Base-by-base conservation (phyloP, 2,797 vertebrate species). In the Danionella dracula region DNA sequence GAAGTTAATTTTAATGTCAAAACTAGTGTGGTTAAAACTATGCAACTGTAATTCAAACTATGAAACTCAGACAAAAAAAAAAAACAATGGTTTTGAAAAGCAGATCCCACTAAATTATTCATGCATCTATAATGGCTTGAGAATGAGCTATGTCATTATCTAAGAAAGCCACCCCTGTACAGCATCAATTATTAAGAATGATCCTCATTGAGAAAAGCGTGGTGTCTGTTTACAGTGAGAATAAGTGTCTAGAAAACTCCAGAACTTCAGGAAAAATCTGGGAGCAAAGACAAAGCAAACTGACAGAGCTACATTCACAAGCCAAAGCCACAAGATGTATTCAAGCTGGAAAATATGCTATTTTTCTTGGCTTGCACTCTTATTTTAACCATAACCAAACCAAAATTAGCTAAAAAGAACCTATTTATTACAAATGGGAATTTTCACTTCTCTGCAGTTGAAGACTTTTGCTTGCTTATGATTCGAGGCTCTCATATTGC, bases 251-350 rank as follows among this genome's bases (percentile, higher is more conserved):
- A 41, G 15, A 57, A 48, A 44, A 66, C 46, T 31, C 15, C 20
- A 16, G 63, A 40, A 15, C 21, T 29, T 66, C 8, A 40, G 29
- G 42, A 12, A 48, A 66, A 57, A 57, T 16, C 16, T 66, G 21
- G 56, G 31, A 49, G 4, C 42, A 37, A 6, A 48, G 34, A 66
- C 53, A 48, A 49, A 56, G 63, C 16, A 31, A 56, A 66, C 17
- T 57, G 63, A 57, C 63, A 66, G 32, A 8, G 32, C 8, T 42
- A 27, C 51, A 45, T 29, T 8, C 62, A 46, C 63, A 37, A 31
- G 31, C 51, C 53, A 66, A 66, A 66, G 53, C 63, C 63, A 40
- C 63, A 66, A 57, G 42, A 48, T 19, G 56, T 66, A 66, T 65
- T 35, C 50, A 65, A 54, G 41, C 13, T 42, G 63, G 63, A 66